A percentile compares a stretch with the other conserved stretches of the same genome.
phyloP scores from a whole-genome alignment of 2,888 invertebrate genomes.

The Eueremaeus valkanovi region DNA sequence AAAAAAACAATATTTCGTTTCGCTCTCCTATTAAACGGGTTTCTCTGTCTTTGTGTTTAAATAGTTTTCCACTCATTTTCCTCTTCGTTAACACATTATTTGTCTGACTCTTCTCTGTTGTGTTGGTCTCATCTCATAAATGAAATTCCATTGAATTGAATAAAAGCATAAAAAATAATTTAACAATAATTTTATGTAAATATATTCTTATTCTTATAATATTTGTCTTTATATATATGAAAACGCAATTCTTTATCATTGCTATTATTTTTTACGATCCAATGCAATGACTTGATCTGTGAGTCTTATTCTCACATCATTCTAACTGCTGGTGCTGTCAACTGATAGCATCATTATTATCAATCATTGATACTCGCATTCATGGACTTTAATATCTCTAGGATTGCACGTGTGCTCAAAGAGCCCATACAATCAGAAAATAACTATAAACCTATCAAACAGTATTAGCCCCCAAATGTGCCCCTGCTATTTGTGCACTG shows the following conservation, averaged over 20 bases:
- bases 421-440: not conserved
- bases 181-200: not conserved
- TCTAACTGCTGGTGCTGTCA: not conserved
- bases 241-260: no score
- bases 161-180: not conserved
- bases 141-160: not conserved
- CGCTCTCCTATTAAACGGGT: not conserved
- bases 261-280: no score
- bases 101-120: not conserved
- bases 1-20: not conserved
- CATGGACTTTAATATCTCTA: not conserved
- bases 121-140: not conserved
- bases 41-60: not conserved
- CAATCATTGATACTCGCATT: constrained; percentile 16
- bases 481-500: not conserved
- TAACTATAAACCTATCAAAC: not conserved
- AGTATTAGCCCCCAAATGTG: no score
- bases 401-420: constrained; percentile 21
- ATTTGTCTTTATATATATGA: no score
- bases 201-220: not conserved
- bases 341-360: constrained; percentile 35
- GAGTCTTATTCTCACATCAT: not conserved
- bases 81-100: not conserved
- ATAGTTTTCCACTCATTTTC: not conserved
- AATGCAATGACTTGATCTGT: not conserved